These are phyloP conservation scores for Xylocopa sonorina DNA, from an alignment of 1,140 invertebrate genomes.

Conservation along the genomic window DNA sequence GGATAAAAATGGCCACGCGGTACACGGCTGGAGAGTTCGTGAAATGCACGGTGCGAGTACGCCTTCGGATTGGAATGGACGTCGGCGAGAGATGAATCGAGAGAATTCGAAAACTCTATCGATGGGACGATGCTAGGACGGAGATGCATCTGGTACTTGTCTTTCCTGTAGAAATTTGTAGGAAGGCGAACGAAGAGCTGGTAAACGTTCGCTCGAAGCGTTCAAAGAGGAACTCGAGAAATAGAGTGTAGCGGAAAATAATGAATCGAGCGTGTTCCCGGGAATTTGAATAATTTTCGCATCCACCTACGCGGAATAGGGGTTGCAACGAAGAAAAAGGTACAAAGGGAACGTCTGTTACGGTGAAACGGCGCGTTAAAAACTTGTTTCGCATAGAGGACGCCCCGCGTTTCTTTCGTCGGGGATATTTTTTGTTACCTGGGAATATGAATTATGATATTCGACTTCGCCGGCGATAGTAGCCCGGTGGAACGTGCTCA, in stretches of 20 bases:
- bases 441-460: slow-evolving; percentile 59
- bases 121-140: too few relatives aligned
- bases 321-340: neutral
- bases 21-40: neutral
- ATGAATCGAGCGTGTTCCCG: too few relatives aligned
- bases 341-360: neutral
- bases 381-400: neutral
- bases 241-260: too few relatives aligned
- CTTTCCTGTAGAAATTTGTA: too few relatives aligned
- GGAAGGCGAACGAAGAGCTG: too few relatives aligned
- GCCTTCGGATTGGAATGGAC: neutral
- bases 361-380: neutral
- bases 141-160: too few relatives aligned
- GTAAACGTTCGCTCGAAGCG: too few relatives aligned
- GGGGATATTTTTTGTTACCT: slow-evolving; percentile 40
- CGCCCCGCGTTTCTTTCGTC: slow-evolving; percentile 17
- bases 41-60: neutral
- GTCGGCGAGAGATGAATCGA: neutral
- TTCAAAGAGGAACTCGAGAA: too few relatives aligned
- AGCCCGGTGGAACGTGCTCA: slow-evolving; percentile 35
- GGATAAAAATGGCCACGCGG: neutral
- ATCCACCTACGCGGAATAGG: too few relatives aligned
- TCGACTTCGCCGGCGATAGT: slow-evolving; percentile 44
- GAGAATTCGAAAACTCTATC: too few relatives aligned
- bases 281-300: too few relatives aligned